Evolutionary conservation across 2,797 vertebrate genomes (phyloP), one percentile per base, ranked within the genome.

Genomic region (Paramormyrops hopkinsi): DNA sequence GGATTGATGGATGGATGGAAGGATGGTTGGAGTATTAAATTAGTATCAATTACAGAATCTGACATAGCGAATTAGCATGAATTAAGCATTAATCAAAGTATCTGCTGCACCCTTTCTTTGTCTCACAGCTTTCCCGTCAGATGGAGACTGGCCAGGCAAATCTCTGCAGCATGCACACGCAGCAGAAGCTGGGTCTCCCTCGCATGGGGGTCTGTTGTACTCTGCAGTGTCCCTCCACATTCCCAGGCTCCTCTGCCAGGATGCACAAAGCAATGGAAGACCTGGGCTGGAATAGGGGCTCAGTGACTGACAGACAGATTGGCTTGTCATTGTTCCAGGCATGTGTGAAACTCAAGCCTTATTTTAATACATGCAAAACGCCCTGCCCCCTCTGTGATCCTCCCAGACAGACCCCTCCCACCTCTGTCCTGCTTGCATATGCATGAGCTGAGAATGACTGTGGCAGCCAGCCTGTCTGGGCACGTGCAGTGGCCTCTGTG

Each of bases 361-460:
- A 90, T 88, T 90, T 88, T 53, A 88, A 90, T 88, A 88, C 76
- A 88, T 90, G 89, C 89, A 90, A 90, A 90, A 88, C 44, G 62
- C 54, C 29, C 86, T 62, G 46, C 86, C 88, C 82, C 22, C 53
- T 65, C 65, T 69, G 29, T 51, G 25, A 41, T 50, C 22, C 44
- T 33, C 53, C 53, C 25, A 56, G 46, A 76, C 88, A 83, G 33
- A 22, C 25, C 62, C 62, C 62, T 33, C 62, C 62, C 62, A 69
- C 12, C 29, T 69, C 65, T 73, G 29, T 37, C 65, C 65, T 73
- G 65, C 29, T 73, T 73, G 65, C 65, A 33, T 73, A 73, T 73
- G 65, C 65, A 73, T 37, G 12, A 4, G 0, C 4, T 73, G 65
- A 73, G 65, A 73, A 17, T 33, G 29, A 37, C 12, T 37, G 65